phyloP scores from a whole-genome alignment of 2,888 invertebrate genomes.

The Glyphotaelius pellucidus region DNA sequence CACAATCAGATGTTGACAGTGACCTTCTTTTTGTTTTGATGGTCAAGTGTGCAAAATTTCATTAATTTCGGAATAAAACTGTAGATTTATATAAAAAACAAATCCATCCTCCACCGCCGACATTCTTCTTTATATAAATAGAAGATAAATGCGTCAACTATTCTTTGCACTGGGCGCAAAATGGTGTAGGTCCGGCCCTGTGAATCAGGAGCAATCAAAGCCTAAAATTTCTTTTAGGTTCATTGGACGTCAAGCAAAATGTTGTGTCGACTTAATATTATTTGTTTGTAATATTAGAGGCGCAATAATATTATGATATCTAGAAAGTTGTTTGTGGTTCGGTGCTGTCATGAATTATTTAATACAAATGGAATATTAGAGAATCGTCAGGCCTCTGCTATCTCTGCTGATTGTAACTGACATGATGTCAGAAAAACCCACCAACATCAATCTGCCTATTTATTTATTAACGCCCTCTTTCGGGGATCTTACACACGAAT shows the following conservation, averaged over 20 bases:
- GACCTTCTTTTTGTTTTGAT: no score
- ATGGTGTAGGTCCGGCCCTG: background rate
- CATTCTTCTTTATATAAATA: no score
- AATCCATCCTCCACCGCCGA: no score
- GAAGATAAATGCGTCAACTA: background rate
- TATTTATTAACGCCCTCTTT: no score
- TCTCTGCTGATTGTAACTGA: background rate
- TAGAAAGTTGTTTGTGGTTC: background rate
- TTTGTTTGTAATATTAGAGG: background rate
- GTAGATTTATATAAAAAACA: no score
- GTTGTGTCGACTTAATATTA: background rate
- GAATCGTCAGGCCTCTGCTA: background rate
- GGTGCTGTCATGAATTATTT: background rate
- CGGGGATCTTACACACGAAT: no score
- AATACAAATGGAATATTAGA: background rate
- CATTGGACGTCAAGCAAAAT: background rate
- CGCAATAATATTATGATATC: background rate
- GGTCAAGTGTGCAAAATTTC: no score
- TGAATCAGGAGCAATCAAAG: background rate
- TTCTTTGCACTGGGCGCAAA: background rate
- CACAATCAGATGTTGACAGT: no score
- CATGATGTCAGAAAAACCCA: no score
- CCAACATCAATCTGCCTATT: no score
- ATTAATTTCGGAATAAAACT: no score
- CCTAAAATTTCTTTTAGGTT: background rate